Evolutionary conservation across 2,113 vertebrate genomes (phyloP).

Genomic region (Nesoenas mayeri): DNA sequence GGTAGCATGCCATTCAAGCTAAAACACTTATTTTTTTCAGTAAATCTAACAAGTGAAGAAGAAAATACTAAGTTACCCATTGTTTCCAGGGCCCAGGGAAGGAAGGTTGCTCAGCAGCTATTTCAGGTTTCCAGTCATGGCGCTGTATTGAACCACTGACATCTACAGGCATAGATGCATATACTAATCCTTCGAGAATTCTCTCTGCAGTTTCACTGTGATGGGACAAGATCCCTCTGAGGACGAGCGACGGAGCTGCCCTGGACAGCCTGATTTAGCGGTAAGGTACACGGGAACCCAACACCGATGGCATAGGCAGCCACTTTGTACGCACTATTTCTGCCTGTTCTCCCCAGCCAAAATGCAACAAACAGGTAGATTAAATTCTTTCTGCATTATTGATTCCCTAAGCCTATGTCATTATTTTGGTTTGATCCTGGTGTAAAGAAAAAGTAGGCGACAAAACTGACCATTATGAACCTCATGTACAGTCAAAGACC

Average conservation of each 20-base stretch:
- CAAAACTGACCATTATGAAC: not conserved
- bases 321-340: not conserved
- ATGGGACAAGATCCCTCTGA: not conserved
- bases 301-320: not conserved
- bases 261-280: not conserved
- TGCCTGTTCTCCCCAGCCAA: not conserved
- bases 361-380: not conserved
- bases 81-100: not conserved
- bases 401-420: not conserved
- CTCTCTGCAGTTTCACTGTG: not conserved
- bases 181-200: not conserved
- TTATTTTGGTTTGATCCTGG: not conserved
- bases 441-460: not conserved
- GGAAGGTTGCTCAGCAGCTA: not conserved
- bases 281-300: not conserved
- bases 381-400: not conserved
- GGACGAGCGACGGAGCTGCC: not conserved
- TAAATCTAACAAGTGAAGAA: not conserved
- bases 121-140: not conserved
- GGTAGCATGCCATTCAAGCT: not conserved
- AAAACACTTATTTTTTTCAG: not conserved
- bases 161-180: not conserved
- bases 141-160: not conserved
- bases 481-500: rapidly evolving
- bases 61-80: not conserved